phyloP scores from a whole-genome alignment of 2,797 vertebrate genomes.

The Rhabdophis nuchalis region DNA sequence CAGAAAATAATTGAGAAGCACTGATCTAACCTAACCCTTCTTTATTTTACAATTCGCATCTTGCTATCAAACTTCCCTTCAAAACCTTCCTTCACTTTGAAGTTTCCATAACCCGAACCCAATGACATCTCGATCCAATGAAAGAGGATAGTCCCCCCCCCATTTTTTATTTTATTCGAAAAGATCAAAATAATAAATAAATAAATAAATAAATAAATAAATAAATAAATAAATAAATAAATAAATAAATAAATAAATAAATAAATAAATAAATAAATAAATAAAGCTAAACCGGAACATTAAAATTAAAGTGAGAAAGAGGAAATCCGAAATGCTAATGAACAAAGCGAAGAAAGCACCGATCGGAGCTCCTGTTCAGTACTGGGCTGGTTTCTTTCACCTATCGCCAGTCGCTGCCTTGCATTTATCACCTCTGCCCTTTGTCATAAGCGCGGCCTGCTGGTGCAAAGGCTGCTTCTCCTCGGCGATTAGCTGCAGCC shows the following conservation, averaged over 20 bases:
- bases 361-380: neutral
- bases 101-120: neutral
- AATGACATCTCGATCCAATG: neutral
- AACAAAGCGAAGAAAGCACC: neutral
- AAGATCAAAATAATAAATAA: neutral
- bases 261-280: neutral
- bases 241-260: neutral
- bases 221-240: neutral
- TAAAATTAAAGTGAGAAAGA: neutral
- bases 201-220: neutral
- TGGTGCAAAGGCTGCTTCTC: neutral
- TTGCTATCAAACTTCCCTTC: neutral
- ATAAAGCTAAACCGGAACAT: neutral
- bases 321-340: neutral
- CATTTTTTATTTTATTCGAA: neutral
- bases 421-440: neutral
- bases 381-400: neutral
- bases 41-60: neutral
- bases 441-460: neutral
- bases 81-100: neutral
- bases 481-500: neutral
- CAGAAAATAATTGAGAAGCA: too few relatives aligned
- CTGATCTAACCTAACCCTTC: neutral
- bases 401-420: neutral
- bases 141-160: fast-evolving